Evolutionary conservation across 2,888 invertebrate genomes (phyloP).

Genomic region (Sesamia inferens): DNA sequence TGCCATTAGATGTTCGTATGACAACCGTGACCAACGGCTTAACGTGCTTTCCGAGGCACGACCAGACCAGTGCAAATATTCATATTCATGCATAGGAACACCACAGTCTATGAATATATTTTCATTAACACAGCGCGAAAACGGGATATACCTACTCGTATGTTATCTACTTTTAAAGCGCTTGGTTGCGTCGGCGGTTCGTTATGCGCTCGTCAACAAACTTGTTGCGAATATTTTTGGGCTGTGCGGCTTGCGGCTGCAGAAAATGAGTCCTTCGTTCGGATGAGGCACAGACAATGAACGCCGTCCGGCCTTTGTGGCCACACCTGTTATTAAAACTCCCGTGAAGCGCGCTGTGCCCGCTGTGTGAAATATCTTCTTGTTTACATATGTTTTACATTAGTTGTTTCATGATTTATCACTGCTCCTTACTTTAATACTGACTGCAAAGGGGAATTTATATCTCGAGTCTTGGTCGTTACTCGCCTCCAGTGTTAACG

Average conservation of each 20-base stretch:
- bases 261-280: constrained; percentile 74
- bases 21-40: too few species aligned
- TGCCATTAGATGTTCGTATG: too few species aligned
- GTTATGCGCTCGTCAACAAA: constrained; percentile 59
- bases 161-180: constrained; percentile 40
- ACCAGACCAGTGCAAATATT: too few species aligned
- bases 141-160: constrained; percentile 3
- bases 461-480: constrained; percentile 22
- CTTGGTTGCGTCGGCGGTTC: constrained; percentile 34
- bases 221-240: constrained; percentile 69
- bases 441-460: constrained; percentile 30
- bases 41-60: too few species aligned
- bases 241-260: constrained; percentile 55
- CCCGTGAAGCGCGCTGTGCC: constrained; percentile 61
- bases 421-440: constrained; percentile 8
- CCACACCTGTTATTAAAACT: constrained; percentile 82
- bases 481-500: too few species aligned
- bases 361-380: constrained; percentile 56
- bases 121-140: constrained; percentile 17
- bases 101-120: constrained; percentile 32
- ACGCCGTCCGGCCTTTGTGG: constrained; percentile 74
- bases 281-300: constrained; percentile 70
- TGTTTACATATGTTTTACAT: constrained; percentile 59
- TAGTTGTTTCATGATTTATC: constrained; percentile 42
- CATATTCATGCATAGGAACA: too few species aligned